Conservation (phyloP, 2,797 vertebrate genomes). For the Chaetophractus vellerosus region DNA sequence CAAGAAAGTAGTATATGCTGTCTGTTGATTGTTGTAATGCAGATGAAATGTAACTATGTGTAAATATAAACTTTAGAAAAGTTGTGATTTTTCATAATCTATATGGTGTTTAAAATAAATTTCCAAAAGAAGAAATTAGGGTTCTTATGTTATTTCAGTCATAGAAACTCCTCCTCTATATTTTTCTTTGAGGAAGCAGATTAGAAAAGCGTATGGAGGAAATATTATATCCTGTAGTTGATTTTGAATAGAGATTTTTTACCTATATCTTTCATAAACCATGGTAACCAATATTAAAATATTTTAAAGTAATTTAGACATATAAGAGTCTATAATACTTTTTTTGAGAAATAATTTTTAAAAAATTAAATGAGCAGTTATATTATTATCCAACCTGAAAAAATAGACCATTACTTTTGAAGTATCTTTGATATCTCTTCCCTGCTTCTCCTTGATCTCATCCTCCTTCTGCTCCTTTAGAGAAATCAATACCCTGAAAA, state of each 20-base stretch:
- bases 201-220: neutral
- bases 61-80: constrained; percentile 33
- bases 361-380: neutral
- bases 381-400: neutral
- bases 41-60: neutral
- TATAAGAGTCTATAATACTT: neutral
- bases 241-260: neutral
- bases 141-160: neutral
- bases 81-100: neutral
- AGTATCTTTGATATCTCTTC: neutral
- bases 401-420: neutral
- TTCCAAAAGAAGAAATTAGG: neutral
- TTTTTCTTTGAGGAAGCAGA: neutral
- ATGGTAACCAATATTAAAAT: neutral
- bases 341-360: neutral
- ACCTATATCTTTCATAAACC: neutral
- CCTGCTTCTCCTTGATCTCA: neutral
- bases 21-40: neutral
- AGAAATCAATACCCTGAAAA: neutral
- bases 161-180: neutral
- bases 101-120: constrained; percentile 30
- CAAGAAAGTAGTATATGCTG: neutral
- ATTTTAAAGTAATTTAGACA: constrained; percentile 32
- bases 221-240: neutral
- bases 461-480: neutral